phyloP scores from a whole-genome alignment of 2,888 invertebrate species.

The Griposia aprilina region DNA sequence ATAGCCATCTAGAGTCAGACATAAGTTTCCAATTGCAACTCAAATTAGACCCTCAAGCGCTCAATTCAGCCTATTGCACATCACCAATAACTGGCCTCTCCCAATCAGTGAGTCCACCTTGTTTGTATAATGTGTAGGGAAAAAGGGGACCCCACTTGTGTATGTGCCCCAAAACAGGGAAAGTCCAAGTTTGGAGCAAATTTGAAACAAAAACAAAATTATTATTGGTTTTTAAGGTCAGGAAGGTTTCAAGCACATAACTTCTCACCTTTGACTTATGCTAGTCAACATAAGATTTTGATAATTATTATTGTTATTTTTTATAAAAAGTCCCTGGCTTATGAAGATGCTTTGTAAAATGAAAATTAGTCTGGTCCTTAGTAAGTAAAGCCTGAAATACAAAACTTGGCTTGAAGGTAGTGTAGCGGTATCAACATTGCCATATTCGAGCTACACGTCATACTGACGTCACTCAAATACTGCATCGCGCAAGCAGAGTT shows the following conservation, averaged over 20 bases:
- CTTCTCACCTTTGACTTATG: not conserved
- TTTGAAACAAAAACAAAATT: not conserved
- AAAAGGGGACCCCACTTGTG: not conserved
- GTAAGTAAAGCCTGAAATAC: not conserved
- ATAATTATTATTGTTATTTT: not conserved
- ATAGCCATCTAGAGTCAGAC: no score
- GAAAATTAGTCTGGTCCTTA: not conserved
- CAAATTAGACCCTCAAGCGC: not conserved
- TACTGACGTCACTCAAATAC: no score
- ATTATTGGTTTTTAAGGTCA: no score
- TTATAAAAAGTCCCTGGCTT: not conserved
- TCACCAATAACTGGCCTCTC: not conserved
- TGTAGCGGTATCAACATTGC: no score
- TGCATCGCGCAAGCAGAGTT: no score
- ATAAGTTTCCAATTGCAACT: not conserved
- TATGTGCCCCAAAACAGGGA: not conserved
- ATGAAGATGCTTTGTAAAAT: not conserved
- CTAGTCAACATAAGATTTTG: not conserved
- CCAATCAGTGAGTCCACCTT: not conserved
- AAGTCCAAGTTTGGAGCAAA: not conserved
- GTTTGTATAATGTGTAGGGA: no score
- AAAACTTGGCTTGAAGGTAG: not conserved
- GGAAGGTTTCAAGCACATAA: no score
- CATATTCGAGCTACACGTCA: no score
- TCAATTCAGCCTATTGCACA: not conserved